These are phyloP conservation scores for Turnix velox DNA, from an alignment of 2,113 vertebrate genomes.

Conservation along the genomic window DNA sequence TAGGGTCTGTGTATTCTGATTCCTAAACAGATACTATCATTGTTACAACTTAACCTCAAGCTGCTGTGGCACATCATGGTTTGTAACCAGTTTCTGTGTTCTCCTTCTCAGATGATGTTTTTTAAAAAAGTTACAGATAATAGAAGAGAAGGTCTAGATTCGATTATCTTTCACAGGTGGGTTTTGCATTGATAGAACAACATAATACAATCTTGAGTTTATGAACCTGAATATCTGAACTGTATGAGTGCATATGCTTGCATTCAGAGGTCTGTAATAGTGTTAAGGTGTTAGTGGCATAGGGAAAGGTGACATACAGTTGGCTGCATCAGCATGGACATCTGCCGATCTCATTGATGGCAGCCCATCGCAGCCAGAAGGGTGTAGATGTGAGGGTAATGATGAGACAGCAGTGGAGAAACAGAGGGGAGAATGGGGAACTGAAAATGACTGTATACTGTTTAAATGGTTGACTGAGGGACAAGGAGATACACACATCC, in stretches of 20 bases:
- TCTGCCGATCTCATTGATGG: slow-evolving; percentile 13
- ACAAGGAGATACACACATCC: not conserved
- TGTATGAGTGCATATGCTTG: not conserved
- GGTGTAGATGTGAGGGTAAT: fast-evolving
- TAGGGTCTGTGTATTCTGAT: not conserved
- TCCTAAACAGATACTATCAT: not conserved
- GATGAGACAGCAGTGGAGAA: not conserved
- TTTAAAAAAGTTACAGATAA: not conserved
- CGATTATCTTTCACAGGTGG: not conserved
- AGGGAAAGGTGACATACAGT: not conserved
- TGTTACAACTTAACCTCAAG: not conserved
- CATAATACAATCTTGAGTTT: not conserved
- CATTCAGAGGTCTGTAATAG: not conserved
- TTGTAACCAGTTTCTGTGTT: not conserved
- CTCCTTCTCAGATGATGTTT: not conserved
- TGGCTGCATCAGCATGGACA: slow-evolving; percentile 9
- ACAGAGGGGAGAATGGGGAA: not conserved
- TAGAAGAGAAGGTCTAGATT: not conserved
- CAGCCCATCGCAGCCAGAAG: not conserved
- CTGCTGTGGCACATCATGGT: not conserved
- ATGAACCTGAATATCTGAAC: not conserved
- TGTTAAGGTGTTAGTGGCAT: not conserved
- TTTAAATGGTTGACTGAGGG: not conserved
- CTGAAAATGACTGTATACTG: not conserved
- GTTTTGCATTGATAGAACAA: not conserved